Conservation (phyloP, 2,888 invertebrate genomes). For the Entomobrya multifasciata region DNA sequence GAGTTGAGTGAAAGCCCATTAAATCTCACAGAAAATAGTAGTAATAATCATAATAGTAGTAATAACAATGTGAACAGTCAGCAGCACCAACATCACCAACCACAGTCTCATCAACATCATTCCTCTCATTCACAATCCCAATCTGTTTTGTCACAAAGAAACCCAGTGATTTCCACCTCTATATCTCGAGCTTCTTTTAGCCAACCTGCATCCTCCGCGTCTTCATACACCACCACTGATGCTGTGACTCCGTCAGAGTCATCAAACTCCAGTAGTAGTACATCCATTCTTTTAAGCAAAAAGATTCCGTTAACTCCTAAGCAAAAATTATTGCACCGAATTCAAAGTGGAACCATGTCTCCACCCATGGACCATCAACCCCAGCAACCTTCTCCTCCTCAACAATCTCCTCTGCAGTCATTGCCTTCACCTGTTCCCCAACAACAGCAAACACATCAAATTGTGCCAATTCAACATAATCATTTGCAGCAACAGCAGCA, state of each 20-base stretch:
- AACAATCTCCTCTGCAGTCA: conserved; percentile 46
- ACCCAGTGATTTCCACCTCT: conserved; percentile 70
- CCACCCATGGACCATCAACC: conserved; percentile 57
- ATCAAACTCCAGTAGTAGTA: not conserved
- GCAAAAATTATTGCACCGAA: conserved; percentile 78
- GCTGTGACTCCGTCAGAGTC: not conserved
- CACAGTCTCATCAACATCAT: conserved; percentile 19
- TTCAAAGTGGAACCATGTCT: conserved; percentile 76
- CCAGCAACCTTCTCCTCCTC: conserved; percentile 54
- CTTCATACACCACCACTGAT: conserved; percentile 4
- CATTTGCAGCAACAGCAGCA: conserved; percentile 51
- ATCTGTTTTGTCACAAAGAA: conserved; percentile 51
- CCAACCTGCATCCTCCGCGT: conserved; percentile 27
- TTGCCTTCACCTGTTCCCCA: conserved; percentile 36
- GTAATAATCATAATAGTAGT: conserved; percentile 21
- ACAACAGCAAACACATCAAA: conserved; percentile 40
- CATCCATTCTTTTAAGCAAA: conserved; percentile 59
- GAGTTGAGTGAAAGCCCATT: conserved; percentile 76
- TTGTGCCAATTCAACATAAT: conserved; percentile 58
- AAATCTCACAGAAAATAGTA: conserved; percentile 74
- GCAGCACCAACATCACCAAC: conserved; percentile 40
- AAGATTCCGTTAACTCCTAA: conserved; percentile 79
- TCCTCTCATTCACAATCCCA: conserved; percentile 30
- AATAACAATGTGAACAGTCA: conserved; percentile 24
- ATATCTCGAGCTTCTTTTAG: conserved; percentile 52